Percentiles rank a stretch among this genome's conserved stretches.
These are phyloP conservation scores for Drosophila mimica DNA, from an alignment of 2,888 invertebrate species.

Conservation along the genomic window DNA sequence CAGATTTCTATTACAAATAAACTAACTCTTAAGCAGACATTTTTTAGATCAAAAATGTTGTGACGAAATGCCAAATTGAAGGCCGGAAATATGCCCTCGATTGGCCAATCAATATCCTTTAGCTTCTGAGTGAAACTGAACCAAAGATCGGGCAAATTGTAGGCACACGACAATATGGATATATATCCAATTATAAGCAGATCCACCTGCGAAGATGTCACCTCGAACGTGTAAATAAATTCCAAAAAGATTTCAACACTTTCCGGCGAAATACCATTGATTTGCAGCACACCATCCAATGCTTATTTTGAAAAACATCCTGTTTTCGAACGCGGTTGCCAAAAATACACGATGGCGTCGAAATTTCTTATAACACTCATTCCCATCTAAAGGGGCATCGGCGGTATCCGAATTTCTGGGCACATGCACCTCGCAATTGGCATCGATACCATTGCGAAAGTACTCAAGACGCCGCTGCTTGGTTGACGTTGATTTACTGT, in stretches of 20 bases:
- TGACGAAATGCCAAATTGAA: conserved; percentile 59
- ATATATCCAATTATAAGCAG: conserved; percentile 41
- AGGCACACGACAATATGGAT: conserved; percentile 53
- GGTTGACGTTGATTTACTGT: not conserved
- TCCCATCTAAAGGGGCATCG: conserved; percentile 3
- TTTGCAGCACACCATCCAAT: conserved; percentile 62
- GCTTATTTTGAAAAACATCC: conserved; percentile 53
- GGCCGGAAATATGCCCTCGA: conserved; percentile 52
- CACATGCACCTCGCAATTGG: conserved; percentile 62
- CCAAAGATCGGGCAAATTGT: conserved; percentile 56
- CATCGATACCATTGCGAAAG: conserved; percentile 41
- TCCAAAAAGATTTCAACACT: conserved; percentile 63
- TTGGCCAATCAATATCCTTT: conserved; percentile 38
- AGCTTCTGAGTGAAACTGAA: conserved; percentile 28
- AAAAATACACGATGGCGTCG: conserved; percentile 60
- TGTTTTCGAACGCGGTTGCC: conserved; percentile 58
- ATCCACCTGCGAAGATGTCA: conserved; percentile 19
- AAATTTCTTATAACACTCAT: conserved; percentile 56
- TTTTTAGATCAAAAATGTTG: conserved; percentile 52
- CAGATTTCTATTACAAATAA: not conserved
- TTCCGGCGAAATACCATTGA: conserved; percentile 57
- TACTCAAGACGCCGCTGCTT: conserved; percentile 46
- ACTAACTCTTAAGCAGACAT: conserved; percentile 45
- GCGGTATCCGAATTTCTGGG: conserved; percentile 1
- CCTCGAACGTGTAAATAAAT: conserved; percentile 63